Evolutionary conservation across 2,113 vertebrate species (phyloP), one percentile per base, ranked within the genome.

Genomic region (Cephalopterus ornatus): DNA sequence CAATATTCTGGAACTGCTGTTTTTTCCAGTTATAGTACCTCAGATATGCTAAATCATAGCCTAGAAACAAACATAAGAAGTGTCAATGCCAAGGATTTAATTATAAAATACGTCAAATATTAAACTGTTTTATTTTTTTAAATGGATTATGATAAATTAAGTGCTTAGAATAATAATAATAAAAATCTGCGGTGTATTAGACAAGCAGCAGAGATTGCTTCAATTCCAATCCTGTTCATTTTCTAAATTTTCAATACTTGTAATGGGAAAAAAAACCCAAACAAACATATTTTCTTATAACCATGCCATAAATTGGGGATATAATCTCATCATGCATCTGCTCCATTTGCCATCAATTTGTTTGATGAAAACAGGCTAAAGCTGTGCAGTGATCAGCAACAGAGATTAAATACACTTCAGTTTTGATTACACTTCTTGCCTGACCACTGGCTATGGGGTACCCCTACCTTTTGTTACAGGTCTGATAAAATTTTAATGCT

Each of bases 331-430:
- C 82, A 63, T 74, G 88, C 93, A 95, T 97, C 96, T 96, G 80
- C 35, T 96, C 95, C 96, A 94, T 97, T 96, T 98, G 90, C 89
- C 73, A 93, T 97, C 96, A 97, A 95, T 97, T 97, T 96, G 81
- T 91, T 85, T 97, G 95, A 98, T 94, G 93, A 93, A 97, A 97
- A 95, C 46, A 96, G 92, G 62, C 81, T 96, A 96, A 95, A 89
- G 28, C 77, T 91, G 35, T 77, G 44, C 71, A 93, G 80, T 80
- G 84, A 97, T 97, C 81, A 97, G 79, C 68, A 95, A 27, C 26
- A 74, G 89, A 97, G 92, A 97, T 94, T 97, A 97, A 96, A 95
- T 90, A 95, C 63, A 87, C 86, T 97, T 97, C 88, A 88, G 81
- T 73, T 95, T 95, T 98, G 95, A 98, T 97, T 96, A 96, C 41